phyloP scores from a whole-genome alignment of 2,797 vertebrate genomes.

The Megalops cyprinoides region DNA sequence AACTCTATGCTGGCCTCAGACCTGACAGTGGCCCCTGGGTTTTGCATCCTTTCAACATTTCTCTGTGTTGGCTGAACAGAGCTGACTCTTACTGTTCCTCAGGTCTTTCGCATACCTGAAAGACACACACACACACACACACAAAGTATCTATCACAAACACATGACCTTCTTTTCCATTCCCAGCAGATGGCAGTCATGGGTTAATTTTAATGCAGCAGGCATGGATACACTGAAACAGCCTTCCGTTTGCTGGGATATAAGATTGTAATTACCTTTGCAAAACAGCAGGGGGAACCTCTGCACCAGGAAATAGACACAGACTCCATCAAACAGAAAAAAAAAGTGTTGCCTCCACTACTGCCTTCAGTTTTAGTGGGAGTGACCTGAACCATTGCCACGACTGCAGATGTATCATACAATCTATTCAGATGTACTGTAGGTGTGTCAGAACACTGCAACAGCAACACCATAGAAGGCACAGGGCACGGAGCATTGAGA shows the following conservation, averaged over 20 bases:
- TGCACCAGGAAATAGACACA: neutral
- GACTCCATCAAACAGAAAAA: neutral
- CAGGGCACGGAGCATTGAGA: neutral
- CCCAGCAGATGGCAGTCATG: neutral
- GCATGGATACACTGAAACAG: neutral
- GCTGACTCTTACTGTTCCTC: conserved; percentile 80
- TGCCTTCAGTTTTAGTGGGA: neutral
- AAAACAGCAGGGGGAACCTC: neutral
- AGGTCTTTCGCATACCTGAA: conserved; percentile 79
- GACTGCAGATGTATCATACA: neutral
- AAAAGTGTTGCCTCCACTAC: neutral
- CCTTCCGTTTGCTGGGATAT: neutral
- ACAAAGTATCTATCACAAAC: neutral
- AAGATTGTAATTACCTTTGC: neutral
- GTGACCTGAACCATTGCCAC: neutral
- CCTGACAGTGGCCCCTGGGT: too few relatives aligned
- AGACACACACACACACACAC: conserved; percentile 36
- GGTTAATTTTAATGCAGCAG: neutral
- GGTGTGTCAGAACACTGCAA: too few relatives aligned
- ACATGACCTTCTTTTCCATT: neutral
- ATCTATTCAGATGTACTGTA: too few relatives aligned
- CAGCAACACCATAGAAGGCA: neutral
- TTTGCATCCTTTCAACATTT: conserved; percentile 78
- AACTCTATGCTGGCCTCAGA: neutral
- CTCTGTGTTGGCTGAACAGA: conserved; percentile 74